Percentiles rank a stretch among this genome's conserved stretches.
Evolutionary conservation across 2,888 invertebrate species (phyloP).

Genomic region (Gandaritis pyraliata): DNA sequence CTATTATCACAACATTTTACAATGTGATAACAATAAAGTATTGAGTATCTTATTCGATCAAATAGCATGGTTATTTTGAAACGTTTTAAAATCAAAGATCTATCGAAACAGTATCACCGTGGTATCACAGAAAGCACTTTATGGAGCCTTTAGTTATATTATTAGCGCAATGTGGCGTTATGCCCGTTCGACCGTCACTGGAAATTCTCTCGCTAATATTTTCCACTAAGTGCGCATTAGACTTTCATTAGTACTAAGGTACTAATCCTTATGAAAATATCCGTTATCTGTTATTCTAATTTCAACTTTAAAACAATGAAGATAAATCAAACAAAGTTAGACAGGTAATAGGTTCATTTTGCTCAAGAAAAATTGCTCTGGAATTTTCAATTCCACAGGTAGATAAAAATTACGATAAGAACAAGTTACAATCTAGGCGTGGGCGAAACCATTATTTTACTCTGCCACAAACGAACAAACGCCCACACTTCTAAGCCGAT

Average conservation of each 20-base stretch:
- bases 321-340: too few species aligned
- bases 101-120: not conserved
- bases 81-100: not conserved
- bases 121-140: not conserved
- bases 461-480: not conserved
- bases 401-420: not conserved
- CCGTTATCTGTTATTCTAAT: not conserved
- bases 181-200: conserved; percentile 25
- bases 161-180: conserved; percentile 12
- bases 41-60: too few species aligned
- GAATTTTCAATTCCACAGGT: not conserved
- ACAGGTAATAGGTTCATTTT: not conserved
- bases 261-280: not conserved
- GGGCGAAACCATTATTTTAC: conserved; percentile 4
- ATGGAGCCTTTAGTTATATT: conserved; percentile 13
- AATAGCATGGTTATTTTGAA: not conserved
- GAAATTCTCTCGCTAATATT: conserved; percentile 27
- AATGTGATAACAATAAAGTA: too few species aligned
- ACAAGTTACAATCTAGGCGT: conserved; percentile 1
- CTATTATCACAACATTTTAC: too few species aligned
- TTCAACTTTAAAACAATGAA: not conserved
- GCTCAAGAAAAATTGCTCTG: not conserved
- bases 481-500: not conserved
- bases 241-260: not conserved
- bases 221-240: conserved; percentile 19